Evolutionary conservation across 2,113 vertebrate genomes (phyloP).

Genomic region (Otolemur garnettii): DNA sequence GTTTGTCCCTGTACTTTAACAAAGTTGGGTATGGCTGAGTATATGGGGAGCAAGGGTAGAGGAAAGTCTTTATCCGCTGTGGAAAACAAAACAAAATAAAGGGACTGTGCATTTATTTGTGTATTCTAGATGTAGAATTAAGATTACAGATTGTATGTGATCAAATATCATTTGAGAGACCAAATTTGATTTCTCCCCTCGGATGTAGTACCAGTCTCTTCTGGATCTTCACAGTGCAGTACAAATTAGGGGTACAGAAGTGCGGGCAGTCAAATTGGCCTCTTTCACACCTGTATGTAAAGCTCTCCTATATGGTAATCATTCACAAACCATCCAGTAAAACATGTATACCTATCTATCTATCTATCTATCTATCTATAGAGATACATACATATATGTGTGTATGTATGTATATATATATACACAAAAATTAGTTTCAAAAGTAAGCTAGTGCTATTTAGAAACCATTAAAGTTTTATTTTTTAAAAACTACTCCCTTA

Average conservation of each 20-base stretch:
- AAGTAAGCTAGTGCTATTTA: conserved; percentile 12
- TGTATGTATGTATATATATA: too few relatives aligned
- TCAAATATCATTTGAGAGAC: not conserved
- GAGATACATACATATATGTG: too few relatives aligned
- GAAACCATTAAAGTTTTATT: not conserved
- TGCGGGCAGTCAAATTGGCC: conserved; percentile 7
- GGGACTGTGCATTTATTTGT: not conserved
- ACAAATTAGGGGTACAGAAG: not conserved
- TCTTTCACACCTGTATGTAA: not conserved
- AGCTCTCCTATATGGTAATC: not conserved
- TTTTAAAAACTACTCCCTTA: too few relatives aligned
- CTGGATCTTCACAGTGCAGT: not conserved
- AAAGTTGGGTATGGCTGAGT: not conserved
- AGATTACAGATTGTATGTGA: not conserved
- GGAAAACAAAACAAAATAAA: not conserved
- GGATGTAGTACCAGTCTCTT: not conserved
- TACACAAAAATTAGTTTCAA: not conserved
- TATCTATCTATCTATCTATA: too few relatives aligned
- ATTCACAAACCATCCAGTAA: conserved; percentile 28
- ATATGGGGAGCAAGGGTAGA: not conserved
- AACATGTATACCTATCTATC: not conserved
- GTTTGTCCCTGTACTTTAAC: not conserved
- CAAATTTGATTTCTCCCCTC: not conserved
- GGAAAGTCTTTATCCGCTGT: not conserved
- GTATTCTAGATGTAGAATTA: conserved; percentile 16